These are phyloP conservation scores for Brachypterus glaber DNA, from an alignment of 2,888 invertebrate genomes.

Conservation along the genomic window DNA sequence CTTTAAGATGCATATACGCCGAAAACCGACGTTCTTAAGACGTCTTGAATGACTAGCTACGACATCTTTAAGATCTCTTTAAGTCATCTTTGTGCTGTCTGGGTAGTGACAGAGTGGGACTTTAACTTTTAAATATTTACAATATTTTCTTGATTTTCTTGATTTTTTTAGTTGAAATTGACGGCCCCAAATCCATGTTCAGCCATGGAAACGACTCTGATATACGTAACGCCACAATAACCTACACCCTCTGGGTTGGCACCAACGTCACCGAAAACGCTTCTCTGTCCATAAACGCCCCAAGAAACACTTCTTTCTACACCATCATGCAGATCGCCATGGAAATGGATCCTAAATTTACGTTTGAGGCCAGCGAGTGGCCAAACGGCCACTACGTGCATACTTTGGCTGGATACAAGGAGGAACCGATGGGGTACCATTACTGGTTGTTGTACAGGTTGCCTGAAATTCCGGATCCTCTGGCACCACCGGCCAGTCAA, in stretches of 20 bases:
- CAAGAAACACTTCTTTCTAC: conserved; percentile 58
- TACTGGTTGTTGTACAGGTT: conserved; percentile 83
- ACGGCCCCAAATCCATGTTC: conserved; percentile 34
- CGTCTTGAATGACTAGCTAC: too few relatives aligned
- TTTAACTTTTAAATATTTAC: too few relatives aligned
- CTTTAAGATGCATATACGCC: too few relatives aligned
- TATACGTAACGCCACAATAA: conserved; percentile 63
- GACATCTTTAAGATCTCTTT: too few relatives aligned
- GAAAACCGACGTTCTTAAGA: too few relatives aligned
- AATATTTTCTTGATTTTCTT: too few relatives aligned
- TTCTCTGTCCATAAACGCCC: conserved; percentile 65
- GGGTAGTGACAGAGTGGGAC: too few relatives aligned
- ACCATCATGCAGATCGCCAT: conserved; percentile 70
- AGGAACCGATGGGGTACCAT: conserved; percentile 76
- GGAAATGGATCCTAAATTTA: conserved; percentile 58
- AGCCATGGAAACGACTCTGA: conserved; percentile 48
- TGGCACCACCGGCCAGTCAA: conserved; percentile 75
- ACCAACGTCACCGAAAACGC: conserved; percentile 75
- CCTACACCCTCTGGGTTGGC: conserved; percentile 83
- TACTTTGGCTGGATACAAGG: conserved; percentile 69
- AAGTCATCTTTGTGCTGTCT: too few relatives aligned
- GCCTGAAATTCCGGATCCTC: conserved; percentile 69
- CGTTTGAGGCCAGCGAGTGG: conserved; percentile 69
- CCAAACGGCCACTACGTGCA: conserved; percentile 89
- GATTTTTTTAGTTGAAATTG: conserved; percentile 39